phyloP scores from a whole-genome alignment of 1,140 invertebrate genomes.

The Caenorhabditis remanei region DNA sequence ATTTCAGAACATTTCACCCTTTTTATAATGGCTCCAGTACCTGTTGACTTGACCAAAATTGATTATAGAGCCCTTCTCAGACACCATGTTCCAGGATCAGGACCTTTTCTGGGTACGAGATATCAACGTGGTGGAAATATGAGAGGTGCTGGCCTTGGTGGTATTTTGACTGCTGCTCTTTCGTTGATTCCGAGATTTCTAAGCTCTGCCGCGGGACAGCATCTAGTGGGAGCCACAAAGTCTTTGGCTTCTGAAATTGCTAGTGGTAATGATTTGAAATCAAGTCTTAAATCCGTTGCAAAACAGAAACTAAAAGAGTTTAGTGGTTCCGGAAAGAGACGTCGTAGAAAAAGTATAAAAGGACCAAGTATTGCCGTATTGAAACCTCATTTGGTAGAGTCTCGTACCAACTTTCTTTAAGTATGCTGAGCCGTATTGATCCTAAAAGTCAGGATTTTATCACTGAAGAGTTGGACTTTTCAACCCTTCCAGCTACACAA shows the following conservation, averaged over 20 bases:
- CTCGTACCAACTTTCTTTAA: background rate
- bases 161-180: background rate
- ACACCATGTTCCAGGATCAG: background rate
- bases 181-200: background rate
- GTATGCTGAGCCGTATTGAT: too few species aligned
- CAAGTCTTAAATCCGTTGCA: background rate
- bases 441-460: too few species aligned
- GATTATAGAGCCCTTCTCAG: background rate
- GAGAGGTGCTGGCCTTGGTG: background rate
- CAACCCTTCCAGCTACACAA: too few species aligned
- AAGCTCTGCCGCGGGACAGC: background rate
- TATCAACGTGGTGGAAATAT: background rate
- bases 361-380: background rate
- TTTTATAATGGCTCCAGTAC: background rate
- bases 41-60: background rate
- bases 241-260: background rate
- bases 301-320: background rate
- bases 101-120: background rate
- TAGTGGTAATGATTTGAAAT: conserved; percentile 9
- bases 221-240: background rate
- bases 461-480: too few species aligned
- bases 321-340: background rate
- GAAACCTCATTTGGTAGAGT: background rate
- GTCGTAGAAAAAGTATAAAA: background rate
- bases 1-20: too few species aligned